Base-by-base conservation (phyloP, 2,113 vertebrate genomes). In the human region DNA sequence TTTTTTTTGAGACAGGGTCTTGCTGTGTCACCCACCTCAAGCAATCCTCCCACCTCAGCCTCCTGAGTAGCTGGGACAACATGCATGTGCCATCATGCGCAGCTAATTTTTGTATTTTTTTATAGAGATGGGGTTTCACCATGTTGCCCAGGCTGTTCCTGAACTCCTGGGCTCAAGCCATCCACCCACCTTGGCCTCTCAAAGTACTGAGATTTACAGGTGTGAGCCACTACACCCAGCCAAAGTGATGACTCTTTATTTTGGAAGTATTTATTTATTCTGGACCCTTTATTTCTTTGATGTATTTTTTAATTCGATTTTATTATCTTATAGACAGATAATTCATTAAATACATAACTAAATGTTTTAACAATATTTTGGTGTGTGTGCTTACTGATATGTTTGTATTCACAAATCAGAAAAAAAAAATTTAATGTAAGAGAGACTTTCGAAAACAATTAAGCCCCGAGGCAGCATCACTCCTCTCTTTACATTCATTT, bases 321-420 rank as follows among this genome's bases (percentile, higher is more conserved):
- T 70, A 80, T 68, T 88, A 80, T 94, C 95, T 96, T 84, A 82
- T 61, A 86, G 23, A 20, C 50, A 94, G 16, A 7, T 75, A 93
- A 87, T 76, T 92, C 1, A 64, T 81, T 86, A 93, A 73, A 78
- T 45, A 45, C 6, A 25, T 89, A 91, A 43, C 66, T 88, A 91
- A 88, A 86, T 59, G 17, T 50, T 92, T 95, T 22, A 1, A 78
- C 27, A 81, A 52, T 76, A 55, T 76, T 94, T 93, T 76, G 6
- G 59, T 78, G 73, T 94, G 9, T 86, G 35, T 9, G 38, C 66
- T 86, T 93, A 68, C n/a, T 70, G 13, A 57, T 64, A 30, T 85
- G 87, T 73, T 87, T 90, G 22, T 90, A 72, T 59, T 87, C 59
- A 81, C 6, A 84, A 75, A 50, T 94, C 55, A 79, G 25, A 38